Conservation (phyloP, 2,797 vertebrate species). For the Phalanger gymnotis region DNA sequence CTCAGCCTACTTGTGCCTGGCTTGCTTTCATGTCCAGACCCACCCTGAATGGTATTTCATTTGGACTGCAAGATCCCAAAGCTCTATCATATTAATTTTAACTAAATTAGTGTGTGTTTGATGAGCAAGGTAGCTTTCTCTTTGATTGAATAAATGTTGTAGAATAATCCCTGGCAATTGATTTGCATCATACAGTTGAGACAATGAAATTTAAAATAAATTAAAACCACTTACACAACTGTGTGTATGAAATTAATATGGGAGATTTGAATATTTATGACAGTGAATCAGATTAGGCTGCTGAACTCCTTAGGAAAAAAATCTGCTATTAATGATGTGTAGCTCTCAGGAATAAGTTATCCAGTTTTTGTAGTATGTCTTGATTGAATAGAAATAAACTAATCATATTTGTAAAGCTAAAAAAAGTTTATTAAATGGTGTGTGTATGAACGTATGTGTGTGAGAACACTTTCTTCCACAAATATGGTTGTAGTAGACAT, state of each 20-base stretch:
- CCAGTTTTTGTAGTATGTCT: constrained; percentile 64
- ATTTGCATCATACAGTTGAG: constrained; percentile 61
- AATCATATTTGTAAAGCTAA: constrained; percentile 55
- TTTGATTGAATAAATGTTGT: constrained; percentile 29
- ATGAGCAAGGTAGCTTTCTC: not conserved
- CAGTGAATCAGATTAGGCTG: constrained; percentile 69
- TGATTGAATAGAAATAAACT: constrained; percentile 68
- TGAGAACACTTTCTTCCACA: not conserved
- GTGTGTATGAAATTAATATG: constrained; percentile 65
- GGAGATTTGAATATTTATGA: constrained; percentile 73
- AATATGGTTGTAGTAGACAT: not conserved
- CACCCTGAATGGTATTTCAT: not conserved
- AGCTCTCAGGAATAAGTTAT: constrained; percentile 69
- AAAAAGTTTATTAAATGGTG: constrained; percentile 56
- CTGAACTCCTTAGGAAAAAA: constrained; percentile 51
- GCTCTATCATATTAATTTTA: not conserved
- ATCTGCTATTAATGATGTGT: constrained; percentile 67
- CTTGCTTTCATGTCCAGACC: not conserved
- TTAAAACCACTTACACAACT: constrained; percentile 69
- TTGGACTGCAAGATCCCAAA: not conserved
- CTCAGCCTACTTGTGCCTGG: not conserved
- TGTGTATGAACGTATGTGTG: not conserved
- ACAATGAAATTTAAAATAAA: constrained; percentile 78
- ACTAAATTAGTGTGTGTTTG: not conserved
- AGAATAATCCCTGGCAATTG: constrained; percentile 49